These are phyloP conservation scores for Procavia capensis DNA, from an alignment of 2,113 vertebrate species.

Conservation along the genomic window DNA sequence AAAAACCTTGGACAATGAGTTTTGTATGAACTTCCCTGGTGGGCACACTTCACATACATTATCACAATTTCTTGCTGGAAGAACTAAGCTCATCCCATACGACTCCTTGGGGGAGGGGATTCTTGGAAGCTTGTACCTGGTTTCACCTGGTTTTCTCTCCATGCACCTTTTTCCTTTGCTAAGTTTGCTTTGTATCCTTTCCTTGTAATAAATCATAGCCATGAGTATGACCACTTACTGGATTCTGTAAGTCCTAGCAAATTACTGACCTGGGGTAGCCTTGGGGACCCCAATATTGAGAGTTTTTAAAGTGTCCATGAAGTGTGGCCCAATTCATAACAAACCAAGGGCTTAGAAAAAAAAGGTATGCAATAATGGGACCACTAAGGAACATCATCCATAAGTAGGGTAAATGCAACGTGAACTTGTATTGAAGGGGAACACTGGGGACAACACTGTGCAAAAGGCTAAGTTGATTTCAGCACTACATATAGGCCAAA, in stretches of 20 bases:
- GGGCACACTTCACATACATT: not conserved
- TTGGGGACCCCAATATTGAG: not conserved
- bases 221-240: not conserved
- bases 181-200: not conserved
- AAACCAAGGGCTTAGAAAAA: not conserved
- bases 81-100: not conserved
- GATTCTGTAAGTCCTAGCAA: not conserved
- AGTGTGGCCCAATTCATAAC: not conserved
- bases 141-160: not conserved
- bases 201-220: not conserved
- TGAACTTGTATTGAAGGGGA: not conserved
- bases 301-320: not conserved
- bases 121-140: not conserved
- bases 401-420: not conserved
- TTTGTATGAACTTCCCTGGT: not conserved
- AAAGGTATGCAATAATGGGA: not conserved
- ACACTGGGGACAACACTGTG: not conserved
- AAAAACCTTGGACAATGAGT: not conserved
- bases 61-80: not conserved
- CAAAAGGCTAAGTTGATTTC: not conserved
- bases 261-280: not conserved
- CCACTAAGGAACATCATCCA: not conserved
- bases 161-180: not conserved
- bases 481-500: not conserved
- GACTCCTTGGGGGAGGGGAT: not conserved